phyloP scores from a whole-genome alignment of 2,797 vertebrate species.

The Myripristis jacobus region DNA sequence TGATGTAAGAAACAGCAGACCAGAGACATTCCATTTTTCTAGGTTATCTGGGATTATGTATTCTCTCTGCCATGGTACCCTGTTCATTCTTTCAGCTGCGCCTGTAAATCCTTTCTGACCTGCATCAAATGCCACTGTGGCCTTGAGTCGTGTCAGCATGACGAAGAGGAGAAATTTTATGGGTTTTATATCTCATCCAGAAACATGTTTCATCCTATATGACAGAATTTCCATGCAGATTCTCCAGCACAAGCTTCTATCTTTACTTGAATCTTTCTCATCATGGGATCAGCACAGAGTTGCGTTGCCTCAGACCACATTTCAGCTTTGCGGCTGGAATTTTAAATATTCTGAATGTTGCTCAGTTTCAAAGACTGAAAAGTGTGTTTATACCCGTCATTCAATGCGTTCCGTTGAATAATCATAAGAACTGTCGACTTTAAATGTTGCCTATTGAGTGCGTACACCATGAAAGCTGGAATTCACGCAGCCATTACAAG shows the following conservation, averaged over 20 bases:
- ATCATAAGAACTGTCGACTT: constrained; percentile 30
- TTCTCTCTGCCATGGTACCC: constrained; percentile 31
- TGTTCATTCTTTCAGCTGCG: constrained; percentile 14
- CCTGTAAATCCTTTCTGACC: constrained; percentile 33
- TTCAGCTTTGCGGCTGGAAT: constrained; percentile 41
- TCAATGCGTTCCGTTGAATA: constrained; percentile 53
- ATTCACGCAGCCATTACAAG: constrained; percentile 12
- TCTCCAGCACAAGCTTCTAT: not conserved
- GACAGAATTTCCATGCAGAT: constrained; percentile 18
- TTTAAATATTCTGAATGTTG: constrained; percentile 20
- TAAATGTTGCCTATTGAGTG: constrained; percentile 13
- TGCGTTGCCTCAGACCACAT: constrained; percentile 22
- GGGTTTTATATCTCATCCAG: constrained; percentile 5
- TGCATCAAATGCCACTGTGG: constrained; percentile 31
- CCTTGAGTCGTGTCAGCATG: constrained; percentile 38
- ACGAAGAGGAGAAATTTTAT: constrained; percentile 15
- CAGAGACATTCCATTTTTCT: constrained; percentile 57
- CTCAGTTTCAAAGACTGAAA: constrained; percentile 23
- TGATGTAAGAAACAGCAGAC: constrained; percentile 36
- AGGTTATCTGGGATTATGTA: constrained; percentile 45
- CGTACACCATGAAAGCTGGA: constrained; percentile 8
- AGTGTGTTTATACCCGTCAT: constrained; percentile 18
- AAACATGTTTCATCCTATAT: constrained; percentile 8
- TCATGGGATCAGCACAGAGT: constrained; percentile 6
- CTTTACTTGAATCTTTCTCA: constrained; percentile 16